Evolutionary conservation across 2,113 vertebrate genomes (phyloP).

Genomic region (Thomomys bottae): DNA sequence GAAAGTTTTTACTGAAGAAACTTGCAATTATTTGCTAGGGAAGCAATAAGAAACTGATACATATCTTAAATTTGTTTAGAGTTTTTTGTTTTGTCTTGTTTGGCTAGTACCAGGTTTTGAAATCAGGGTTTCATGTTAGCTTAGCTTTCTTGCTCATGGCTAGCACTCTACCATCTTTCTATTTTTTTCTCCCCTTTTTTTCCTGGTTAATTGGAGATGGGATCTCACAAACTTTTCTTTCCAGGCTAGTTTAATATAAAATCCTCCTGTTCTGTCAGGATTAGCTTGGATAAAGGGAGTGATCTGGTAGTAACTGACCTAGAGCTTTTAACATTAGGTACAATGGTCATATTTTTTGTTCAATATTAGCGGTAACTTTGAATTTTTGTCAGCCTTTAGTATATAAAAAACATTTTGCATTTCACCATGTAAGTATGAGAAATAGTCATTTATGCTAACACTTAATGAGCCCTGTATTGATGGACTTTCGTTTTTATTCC

Average conservation of each 20-base stretch:
- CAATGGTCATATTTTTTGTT: not conserved
- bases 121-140: too few species aligned
- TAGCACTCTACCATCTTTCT: too few species aligned
- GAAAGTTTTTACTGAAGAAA: not conserved
- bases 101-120: too few species aligned
- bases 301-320: too few species aligned
- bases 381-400: conserved; percentile 15
- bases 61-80: conserved; percentile 7
- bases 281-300: too few species aligned
- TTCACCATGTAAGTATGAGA: conserved; percentile 15
- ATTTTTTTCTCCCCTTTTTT: too few species aligned
- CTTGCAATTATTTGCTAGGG: conserved; percentile 34
- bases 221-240: too few species aligned
- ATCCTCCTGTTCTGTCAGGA: too few species aligned
- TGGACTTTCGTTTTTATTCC: conserved; percentile 20
- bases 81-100: too few species aligned
- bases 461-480: not conserved
- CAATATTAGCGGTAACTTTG: not conserved
- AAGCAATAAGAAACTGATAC: conserved; percentile 46
- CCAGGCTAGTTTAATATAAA: too few species aligned
- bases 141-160: too few species aligned
- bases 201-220: too few species aligned
- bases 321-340: not conserved
- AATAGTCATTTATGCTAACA: conserved; percentile 5
- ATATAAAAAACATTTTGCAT: conserved; percentile 36